Evolutionary conservation across 53 echinoderm and acorn worm genomes (phyloP).

Genomic region (Arbacia lixula): DNA sequence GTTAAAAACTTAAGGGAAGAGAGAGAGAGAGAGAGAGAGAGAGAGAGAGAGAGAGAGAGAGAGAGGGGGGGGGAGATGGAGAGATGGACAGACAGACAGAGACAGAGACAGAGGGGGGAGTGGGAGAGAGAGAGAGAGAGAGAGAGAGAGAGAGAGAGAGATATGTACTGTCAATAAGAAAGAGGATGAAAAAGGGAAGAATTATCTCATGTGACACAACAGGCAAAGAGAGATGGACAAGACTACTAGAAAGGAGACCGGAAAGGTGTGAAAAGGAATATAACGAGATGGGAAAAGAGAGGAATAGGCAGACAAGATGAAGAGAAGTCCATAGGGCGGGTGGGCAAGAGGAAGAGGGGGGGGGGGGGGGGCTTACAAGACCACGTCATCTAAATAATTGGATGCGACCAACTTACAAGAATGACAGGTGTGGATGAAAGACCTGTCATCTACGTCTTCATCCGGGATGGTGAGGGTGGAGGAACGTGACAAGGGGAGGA

Average conservation of each 20-base stretch:
- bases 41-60: background rate
- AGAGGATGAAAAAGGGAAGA: background rate
- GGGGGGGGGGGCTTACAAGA: too few species aligned
- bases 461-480: background rate
- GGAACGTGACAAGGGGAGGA: background rate
- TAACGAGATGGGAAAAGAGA: too few species aligned
- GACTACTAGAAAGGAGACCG: too few species aligned
- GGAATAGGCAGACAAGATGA: too few species aligned
- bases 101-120: background rate
- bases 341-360: too few species aligned
- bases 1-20: background rate
- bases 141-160: background rate
- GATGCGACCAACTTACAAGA: conserved; percentile 29
- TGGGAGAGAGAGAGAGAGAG: background rate
- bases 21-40: background rate
- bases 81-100: background rate
- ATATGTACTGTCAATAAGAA: background rate
- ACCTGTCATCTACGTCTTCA: conserved; percentile 14
- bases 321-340: too few species aligned
- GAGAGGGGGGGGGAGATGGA: background rate
- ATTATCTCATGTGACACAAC: too few species aligned
- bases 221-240: too few species aligned
- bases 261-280: too few species aligned
- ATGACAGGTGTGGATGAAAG: conserved; percentile 26
- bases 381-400: conserved; percentile 13